Evolutionary conservation across 2,888 invertebrate species (phyloP).

Genomic region (Terebella lapidaria): DNA sequence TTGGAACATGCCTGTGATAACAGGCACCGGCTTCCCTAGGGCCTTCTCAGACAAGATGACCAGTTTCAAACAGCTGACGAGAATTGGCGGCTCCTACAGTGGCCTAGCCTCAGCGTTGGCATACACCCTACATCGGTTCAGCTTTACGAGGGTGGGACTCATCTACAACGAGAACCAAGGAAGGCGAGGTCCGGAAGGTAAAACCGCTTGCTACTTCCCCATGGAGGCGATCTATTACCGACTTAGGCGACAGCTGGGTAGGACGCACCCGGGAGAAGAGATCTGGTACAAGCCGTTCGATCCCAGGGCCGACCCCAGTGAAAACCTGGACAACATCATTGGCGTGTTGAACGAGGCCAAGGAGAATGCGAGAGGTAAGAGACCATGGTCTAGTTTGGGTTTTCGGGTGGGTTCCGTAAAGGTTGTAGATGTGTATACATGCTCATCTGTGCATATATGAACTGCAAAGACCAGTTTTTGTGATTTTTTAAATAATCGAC

Average conservation of each 20-base stretch:
- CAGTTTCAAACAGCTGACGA: constrained; percentile 71
- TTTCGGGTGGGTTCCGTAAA: too few species aligned
- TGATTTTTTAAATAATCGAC: background rate
- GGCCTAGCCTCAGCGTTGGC: constrained; percentile 36
- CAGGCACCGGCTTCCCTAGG: constrained; percentile 53
- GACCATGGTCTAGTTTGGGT: too few species aligned
- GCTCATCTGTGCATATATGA: too few species aligned
- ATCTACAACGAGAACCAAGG: constrained; percentile 33
- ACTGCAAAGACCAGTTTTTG: too few species aligned
- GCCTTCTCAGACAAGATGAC: constrained; percentile 38
- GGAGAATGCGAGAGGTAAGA: background rate
- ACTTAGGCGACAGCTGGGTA: constrained; percentile 48
- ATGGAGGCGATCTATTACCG: constrained; percentile 65
- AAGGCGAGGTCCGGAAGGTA: constrained; percentile 20
- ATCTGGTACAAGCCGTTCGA: constrained; percentile 1
- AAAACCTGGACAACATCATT: background rate
- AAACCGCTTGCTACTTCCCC: constrained; percentile 65
- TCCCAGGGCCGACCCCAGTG: background rate
- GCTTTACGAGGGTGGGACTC: constrained; percentile 38
- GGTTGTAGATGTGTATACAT: too few species aligned
- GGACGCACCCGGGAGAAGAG: background rate
- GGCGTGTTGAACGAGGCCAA: background rate
- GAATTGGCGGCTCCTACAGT: constrained; percentile 38
- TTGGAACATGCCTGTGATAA: constrained; percentile 88
- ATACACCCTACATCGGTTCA: constrained; percentile 30